Percentiles rank a stretch among this genome's conserved stretches.
Conservation (phyloP, 2,113 vertebrate genomes). For the Paramormyrops kingsleyae region DNA sequence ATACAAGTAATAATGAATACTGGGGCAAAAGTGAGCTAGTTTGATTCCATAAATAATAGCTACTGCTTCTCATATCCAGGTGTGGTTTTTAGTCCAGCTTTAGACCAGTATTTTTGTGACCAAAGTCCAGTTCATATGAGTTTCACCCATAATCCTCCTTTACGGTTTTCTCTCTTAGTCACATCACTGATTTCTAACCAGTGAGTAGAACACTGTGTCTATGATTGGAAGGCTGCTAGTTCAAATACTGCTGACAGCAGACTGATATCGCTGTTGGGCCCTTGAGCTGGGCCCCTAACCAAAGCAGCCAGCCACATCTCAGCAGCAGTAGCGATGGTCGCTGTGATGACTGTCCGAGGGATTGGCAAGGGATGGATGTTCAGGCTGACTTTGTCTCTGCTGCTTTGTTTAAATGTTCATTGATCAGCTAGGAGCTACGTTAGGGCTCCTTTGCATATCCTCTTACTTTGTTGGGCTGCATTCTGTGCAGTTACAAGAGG, state of each 20-base stretch:
- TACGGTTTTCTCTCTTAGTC: neutral
- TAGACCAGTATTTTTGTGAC: neutral
- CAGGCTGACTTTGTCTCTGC: neutral
- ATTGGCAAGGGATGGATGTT: neutral
- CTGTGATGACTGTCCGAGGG: neutral
- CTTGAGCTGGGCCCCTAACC: neutral
- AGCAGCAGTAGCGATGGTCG: neutral
- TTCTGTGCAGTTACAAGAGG: neutral
- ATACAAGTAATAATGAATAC: neutral
- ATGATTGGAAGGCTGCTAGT: neutral
- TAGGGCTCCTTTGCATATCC: neutral
- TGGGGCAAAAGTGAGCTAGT: neutral
- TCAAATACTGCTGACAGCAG: neutral
- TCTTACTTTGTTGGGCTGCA: neutral
- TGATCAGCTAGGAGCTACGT: neutral
- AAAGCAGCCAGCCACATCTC: neutral
- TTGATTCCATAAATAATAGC: neutral
- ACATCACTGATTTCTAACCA: neutral
- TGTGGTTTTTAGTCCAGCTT: neutral
- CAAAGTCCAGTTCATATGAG: neutral
- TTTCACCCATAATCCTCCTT: neutral
- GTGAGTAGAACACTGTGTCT: neutral
- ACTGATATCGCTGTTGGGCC: neutral
- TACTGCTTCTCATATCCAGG: neutral
- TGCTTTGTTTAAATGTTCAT: neutral